Percentiles rank a stretch among this genome's conserved stretches.
Evolutionary conservation across 2,797 vertebrate genomes (phyloP).

Genomic region (Borostomias antarcticus): DNA sequence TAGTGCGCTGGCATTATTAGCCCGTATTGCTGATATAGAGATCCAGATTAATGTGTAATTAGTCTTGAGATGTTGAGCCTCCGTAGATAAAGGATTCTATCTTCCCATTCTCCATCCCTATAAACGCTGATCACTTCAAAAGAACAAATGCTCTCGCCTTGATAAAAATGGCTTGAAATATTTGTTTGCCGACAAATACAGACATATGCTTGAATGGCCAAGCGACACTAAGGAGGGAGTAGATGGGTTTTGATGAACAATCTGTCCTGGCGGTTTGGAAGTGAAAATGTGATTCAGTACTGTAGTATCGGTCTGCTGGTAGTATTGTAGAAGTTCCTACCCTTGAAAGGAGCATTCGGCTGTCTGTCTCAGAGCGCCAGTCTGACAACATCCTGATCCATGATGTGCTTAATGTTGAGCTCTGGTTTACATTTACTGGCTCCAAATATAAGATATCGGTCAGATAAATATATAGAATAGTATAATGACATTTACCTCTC

Average conservation of each 20-base stretch:
- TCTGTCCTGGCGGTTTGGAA: slow-evolving; percentile 79
- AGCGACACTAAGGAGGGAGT: slow-evolving; percentile 70
- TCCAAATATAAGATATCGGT: slow-evolving; percentile 63
- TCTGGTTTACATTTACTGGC: slow-evolving; percentile 68
- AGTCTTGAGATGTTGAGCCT: slow-evolving; percentile 86
- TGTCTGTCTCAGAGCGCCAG: slow-evolving; percentile 46
- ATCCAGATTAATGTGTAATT: slow-evolving; percentile 88
- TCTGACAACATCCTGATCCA: slow-evolving; percentile 58
- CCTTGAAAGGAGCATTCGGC: too few species aligned
- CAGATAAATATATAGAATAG: slow-evolving; percentile 50
- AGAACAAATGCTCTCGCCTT: slow-evolving; percentile 74
- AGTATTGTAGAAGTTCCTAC: slow-evolving; percentile 39
- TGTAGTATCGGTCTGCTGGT: slow-evolving; percentile 41
- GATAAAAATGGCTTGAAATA: slow-evolving; percentile 84
- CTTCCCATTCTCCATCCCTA: slow-evolving; percentile 73
- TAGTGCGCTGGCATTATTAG: slow-evolving; percentile 75
- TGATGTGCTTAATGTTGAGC: slow-evolving; percentile 50
- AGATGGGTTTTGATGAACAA: slow-evolving; percentile 79
- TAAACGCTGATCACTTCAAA: slow-evolving; percentile 82
- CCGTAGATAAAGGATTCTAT: slow-evolving; percentile 82
- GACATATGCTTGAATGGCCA: slow-evolving; percentile 78
- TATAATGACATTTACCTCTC: slow-evolving; percentile 55
- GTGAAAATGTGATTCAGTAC: slow-evolving; percentile 51
- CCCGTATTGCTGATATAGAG: slow-evolving; percentile 82
- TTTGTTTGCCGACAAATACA: slow-evolving; percentile 80